Base-by-base conservation (phyloP, 2,797 vertebrate species). In the Philypnodon macrostomus region DNA sequence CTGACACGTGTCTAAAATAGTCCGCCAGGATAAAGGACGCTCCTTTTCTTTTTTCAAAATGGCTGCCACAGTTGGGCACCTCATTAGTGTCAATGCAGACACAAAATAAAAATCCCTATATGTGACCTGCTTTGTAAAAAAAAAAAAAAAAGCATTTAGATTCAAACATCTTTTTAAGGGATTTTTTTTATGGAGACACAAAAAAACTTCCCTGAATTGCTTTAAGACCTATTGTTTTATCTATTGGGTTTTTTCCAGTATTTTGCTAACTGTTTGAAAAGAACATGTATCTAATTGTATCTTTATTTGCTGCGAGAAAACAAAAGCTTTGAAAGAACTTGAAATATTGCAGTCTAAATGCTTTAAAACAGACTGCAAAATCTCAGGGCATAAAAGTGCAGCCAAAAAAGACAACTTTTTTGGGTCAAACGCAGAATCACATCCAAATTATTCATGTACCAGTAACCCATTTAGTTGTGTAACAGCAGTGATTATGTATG, bases 401-500 rank as follows among this genome's bases (percentile, higher is more conserved):
- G 40, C 21, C 18, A 50, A 55, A 62, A 47, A 31, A 14, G 18
- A 17, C 66, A 75, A 73, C 59, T 47, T 73, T 35, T 10, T 39
- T 60, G 65, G 39, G 55, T n/a, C 49, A 60, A 54, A 63, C 53
- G 63, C 58, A 46, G 70, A 56, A 71, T 73, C 57, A 77, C 68
- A 63, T 58, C 67, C 70, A 78, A 84, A 87, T 85, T 73, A 87
- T 87, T 83, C 72, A 85, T 83, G 74, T 84, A 73, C 74, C 69
- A 84, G 69, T 83, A 82, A 82, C 80, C 78, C 69, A 85, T 75
- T 86, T 84, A 76, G 78, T 84, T 83, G 70, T 53, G 24, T 84
- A 87, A 85, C 74, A 58, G 51, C 51, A 63, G 72, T 72, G 57
- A 81, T 85, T 80, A 83, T 77, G 64, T 55, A 76, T 82, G 78